These are phyloP conservation scores for Diaperis boleti DNA, from an alignment of 2,888 invertebrate species.

Conservation along the genomic window DNA sequence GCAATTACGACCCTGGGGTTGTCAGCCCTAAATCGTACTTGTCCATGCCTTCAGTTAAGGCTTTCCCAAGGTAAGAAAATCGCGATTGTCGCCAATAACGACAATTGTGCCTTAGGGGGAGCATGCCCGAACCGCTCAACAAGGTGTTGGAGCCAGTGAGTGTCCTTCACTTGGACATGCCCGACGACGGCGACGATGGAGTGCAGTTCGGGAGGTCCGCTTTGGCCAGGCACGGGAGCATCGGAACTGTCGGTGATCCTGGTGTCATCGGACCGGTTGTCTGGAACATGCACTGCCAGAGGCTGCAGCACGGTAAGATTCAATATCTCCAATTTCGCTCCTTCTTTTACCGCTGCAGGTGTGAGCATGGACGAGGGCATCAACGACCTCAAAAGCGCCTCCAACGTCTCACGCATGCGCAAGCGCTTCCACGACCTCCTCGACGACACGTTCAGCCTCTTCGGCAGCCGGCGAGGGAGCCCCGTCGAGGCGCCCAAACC, in stretches of 20 bases:
- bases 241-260: slow-evolving; percentile 78
- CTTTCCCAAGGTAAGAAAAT: slow-evolving; percentile 83
- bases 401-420: slow-evolving; percentile 74
- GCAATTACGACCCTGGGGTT: slow-evolving; percentile 60
- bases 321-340: background rate
- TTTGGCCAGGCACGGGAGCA: slow-evolving; percentile 77
- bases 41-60: slow-evolving; percentile 87
- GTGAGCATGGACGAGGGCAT: slow-evolving; percentile 63
- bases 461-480: slow-evolving; percentile 75
- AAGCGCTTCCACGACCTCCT: slow-evolving; percentile 81
- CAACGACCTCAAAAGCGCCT: slow-evolving; percentile 62
- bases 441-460: slow-evolving; percentile 83
- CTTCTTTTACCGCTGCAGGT: slow-evolving; percentile 45
- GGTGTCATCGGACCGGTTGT: slow-evolving; percentile 87
- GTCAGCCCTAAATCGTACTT: slow-evolving; percentile 80
- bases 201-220: slow-evolving; percentile 36
- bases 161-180: slow-evolving; percentile 77
- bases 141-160: slow-evolving; percentile 84
- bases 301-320: slow-evolving; percentile 70
- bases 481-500: slow-evolving; percentile 57
- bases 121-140: slow-evolving; percentile 82
- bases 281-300: slow-evolving; percentile 84
- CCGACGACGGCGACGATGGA: slow-evolving; percentile 53
- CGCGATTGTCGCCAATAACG: too few relatives aligned
- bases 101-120: slow-evolving; percentile 68